Evolutionary conservation across 1,140 invertebrate genomes (phyloP).

Genomic region (Drosophila nebulosa): DNA sequence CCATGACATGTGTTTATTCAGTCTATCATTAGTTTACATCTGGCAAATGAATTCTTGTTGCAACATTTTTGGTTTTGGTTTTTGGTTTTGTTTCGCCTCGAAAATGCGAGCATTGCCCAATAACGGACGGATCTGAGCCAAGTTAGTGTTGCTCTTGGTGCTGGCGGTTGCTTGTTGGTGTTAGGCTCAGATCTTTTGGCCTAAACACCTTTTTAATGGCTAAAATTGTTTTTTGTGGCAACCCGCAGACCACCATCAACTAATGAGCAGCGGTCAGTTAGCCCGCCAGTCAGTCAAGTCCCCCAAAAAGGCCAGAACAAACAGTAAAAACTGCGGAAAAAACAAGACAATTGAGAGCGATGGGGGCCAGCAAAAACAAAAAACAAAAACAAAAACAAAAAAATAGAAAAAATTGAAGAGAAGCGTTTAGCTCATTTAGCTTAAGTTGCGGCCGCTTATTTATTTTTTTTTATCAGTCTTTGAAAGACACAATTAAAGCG

Average conservation of each 20-base stretch:
- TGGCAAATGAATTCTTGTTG: slow-evolving; percentile 56
- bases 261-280: slow-evolving; percentile 67
- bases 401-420: neutral
- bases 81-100: slow-evolving; percentile 40
- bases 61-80: slow-evolving; percentile 50
- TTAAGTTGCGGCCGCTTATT: slow-evolving; percentile 40
- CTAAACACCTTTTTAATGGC: slow-evolving; percentile 70
- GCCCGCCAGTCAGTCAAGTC: slow-evolving; percentile 18
- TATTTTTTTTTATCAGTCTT: neutral
- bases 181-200: slow-evolving; percentile 43
- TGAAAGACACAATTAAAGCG: too few species aligned
- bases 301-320: slow-evolving; percentile 68
- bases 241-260: slow-evolving; percentile 39
- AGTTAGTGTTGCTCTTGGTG: neutral
- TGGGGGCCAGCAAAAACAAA: slow-evolving; percentile 55
- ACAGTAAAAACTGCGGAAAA: slow-evolving; percentile 35
- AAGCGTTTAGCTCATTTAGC: slow-evolving; percentile 29
- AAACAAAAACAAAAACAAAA: slow-evolving; percentile 31
- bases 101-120: slow-evolving; percentile 60
- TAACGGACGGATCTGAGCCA: slow-evolving; percentile 49
- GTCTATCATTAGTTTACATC: slow-evolving; percentile 71
- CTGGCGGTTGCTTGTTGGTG: neutral
- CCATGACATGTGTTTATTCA: slow-evolving; percentile 43
- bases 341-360: slow-evolving; percentile 39
- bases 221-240: slow-evolving; percentile 37